Conservation (phyloP, 1,140 invertebrate genomes). For the Heterodera carotae region DNA sequence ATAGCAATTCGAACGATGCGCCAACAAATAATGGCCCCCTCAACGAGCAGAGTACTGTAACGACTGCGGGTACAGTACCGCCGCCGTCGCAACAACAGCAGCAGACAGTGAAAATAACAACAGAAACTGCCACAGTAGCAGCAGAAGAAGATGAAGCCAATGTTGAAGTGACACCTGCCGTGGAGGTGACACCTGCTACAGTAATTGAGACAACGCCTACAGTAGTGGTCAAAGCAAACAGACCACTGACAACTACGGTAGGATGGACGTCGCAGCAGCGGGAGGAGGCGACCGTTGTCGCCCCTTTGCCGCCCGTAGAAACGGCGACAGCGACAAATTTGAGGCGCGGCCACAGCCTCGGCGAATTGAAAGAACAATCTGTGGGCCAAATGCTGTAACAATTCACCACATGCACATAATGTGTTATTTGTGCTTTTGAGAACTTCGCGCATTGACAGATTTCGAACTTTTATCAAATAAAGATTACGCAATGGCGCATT, state of each 20-base stretch:
- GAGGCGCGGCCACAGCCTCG: not conserved
- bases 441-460: too few relatives aligned
- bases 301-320: not conserved
- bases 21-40: not conserved
- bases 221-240: not conserved
- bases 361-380: not conserved
- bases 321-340: not conserved
- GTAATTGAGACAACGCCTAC: not conserved
- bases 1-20: not conserved
- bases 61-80: not conserved
- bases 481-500: too few relatives aligned
- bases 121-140: too few relatives aligned
- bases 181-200: too few relatives aligned
- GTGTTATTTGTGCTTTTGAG: too few relatives aligned
- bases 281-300: too few relatives aligned
- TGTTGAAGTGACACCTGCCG: not conserved
- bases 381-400: not conserved
- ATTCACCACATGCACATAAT: too few relatives aligned
- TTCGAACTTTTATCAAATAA: too few relatives aligned
- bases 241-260: not conserved
- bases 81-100: too few relatives aligned
- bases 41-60: not conserved
- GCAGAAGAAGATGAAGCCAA: not conserved
- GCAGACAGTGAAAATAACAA: not conserved
- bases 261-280: not conserved